Evolutionary conservation across 2,888 invertebrate species (phyloP).

Genomic region (Physocephala rufipes): DNA sequence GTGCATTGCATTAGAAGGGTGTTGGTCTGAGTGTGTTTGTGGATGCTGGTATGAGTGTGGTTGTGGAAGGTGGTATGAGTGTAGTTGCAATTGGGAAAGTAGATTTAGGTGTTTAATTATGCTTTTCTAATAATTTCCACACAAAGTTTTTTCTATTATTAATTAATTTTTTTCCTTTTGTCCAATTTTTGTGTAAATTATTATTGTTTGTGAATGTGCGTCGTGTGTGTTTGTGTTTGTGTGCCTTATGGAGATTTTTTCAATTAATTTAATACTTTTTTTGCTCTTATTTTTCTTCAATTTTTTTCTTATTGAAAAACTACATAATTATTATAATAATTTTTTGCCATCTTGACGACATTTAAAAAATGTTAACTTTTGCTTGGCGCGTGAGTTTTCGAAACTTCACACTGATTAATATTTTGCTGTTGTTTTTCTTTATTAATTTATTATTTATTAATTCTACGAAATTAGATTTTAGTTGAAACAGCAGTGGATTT

Average conservation of each 20-base stretch:
- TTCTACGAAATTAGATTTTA: neutral
- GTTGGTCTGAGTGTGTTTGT: constrained; percentile 22
- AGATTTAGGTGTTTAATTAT: neutral
- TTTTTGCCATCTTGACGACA: constrained; percentile 30
- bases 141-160: constrained; percentile 30
- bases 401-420: constrained; percentile 25
- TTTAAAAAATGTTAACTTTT: constrained; percentile 43
- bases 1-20: neutral
- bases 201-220: neutral
- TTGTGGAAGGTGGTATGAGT: too few relatives aligned
- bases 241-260: neutral
- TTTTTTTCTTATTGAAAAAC: constrained; percentile 27
- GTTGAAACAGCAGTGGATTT: too few relatives aligned
- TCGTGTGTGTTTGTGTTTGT: constrained; percentile 4
- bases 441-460: constrained; percentile 2
- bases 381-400: constrained; percentile 24
- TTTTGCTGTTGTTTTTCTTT: too few relatives aligned
- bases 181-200: neutral
- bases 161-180: constrained; percentile 31
- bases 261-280: constrained; percentile 20
- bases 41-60: too few relatives aligned
- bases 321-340: constrained; percentile 15
- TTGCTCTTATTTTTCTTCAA: neutral
- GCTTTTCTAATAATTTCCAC: constrained; percentile 12
- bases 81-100: too few relatives aligned